Evolutionary conservation across 2,797 vertebrate genomes (phyloP), one percentile per base, ranked within the genome.

Genomic region (Poecilia picta): DNA sequence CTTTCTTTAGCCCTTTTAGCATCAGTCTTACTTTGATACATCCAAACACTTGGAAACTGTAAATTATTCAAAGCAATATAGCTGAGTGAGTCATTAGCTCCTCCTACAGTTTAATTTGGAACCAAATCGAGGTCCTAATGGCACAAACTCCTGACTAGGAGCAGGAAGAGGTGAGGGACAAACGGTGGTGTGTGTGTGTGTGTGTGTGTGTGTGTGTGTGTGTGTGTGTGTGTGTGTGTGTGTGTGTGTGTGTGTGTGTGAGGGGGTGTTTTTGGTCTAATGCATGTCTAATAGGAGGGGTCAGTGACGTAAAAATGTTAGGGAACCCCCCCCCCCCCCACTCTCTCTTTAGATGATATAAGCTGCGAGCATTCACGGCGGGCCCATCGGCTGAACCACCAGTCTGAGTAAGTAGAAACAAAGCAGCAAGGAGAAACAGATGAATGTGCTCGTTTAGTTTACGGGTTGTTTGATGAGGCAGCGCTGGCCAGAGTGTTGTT

Each of bases 361-460:
- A 93, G 86, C 87, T 83, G 86, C 73, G 75, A 47, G 78, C 88
- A 90, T 92, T 92, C 87, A 90, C 80, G 73, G 85, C 77, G 74
- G 87, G 89, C 88, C 81, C 85, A 89, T 89, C 91, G 86, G 89
- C 88, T 83, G 85, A 88, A 89, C 93, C 93, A 95, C 92, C 94
- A 94, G 94, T 88, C 90, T 83, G 84, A 94, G 91, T 88, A 89
- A 89, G 89, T 78, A 91, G 92, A 94, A 93, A 93, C 93, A 94
- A 93, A 89, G 87, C 91, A 86, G 91, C 79, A 88, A 92, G 90
- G 87, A 93, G 92, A 95, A 94, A 94, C 92, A 92, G 90, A 93
- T 93, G 92, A 94, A 94, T 94, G 93, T 91, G 92, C 91, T 94
- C 92, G 93, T 94, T 94, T 94, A 94, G 93, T 94, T 94, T 94